These are phyloP conservation scores for Brachionus angularis DNA, from an alignment of 1,140 invertebrate species.

Conservation along the genomic window DNA sequence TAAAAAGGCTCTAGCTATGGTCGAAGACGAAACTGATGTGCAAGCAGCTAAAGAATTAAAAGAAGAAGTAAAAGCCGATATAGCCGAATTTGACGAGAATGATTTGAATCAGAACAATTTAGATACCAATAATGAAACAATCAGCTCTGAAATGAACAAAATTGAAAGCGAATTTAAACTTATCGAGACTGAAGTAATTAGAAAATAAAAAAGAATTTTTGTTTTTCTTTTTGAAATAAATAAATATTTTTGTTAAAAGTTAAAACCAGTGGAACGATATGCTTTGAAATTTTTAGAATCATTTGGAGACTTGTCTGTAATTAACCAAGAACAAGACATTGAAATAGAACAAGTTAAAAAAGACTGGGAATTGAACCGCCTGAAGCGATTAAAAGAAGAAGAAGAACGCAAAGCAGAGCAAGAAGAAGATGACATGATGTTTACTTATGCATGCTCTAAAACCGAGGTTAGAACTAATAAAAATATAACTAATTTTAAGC, in stretches of 20 bases:
- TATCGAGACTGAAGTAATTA: slow-evolving; percentile 79
- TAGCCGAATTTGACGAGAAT: slow-evolving; percentile 93
- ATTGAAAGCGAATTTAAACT: slow-evolving; percentile 76
- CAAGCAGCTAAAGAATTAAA: slow-evolving; percentile 80
- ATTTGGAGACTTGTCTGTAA: slow-evolving; percentile 63
- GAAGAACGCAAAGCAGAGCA: slow-evolving; percentile 60
- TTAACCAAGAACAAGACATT: slow-evolving; percentile 63
- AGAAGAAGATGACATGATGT: slow-evolving; percentile 68
- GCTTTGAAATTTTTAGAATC: slow-evolving; percentile 85
- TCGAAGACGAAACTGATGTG: slow-evolving; percentile 89
- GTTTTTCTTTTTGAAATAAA: background rate
- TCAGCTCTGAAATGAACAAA: slow-evolving; percentile 59
- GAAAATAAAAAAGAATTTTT: no score
- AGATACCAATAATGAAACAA: slow-evolving; percentile 58
- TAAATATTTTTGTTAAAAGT: slow-evolving; percentile 61
- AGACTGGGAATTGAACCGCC: slow-evolving; percentile 83
- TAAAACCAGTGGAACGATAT: slow-evolving; percentile 84
- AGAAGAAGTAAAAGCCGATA: slow-evolving; percentile 84
- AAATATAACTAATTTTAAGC: no score
- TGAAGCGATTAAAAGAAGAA: slow-evolving; percentile 64
- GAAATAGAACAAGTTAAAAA: slow-evolving; percentile 68
- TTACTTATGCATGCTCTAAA: slow-evolving; percentile 53
- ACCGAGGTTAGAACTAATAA: slow-evolving; percentile 40
- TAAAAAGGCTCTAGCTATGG: slow-evolving; percentile 80
- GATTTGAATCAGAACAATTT: slow-evolving; percentile 71